These are phyloP conservation scores for Trimorus sp. DNA, from an alignment of 2,888 invertebrate species.

Conservation along the genomic window DNA sequence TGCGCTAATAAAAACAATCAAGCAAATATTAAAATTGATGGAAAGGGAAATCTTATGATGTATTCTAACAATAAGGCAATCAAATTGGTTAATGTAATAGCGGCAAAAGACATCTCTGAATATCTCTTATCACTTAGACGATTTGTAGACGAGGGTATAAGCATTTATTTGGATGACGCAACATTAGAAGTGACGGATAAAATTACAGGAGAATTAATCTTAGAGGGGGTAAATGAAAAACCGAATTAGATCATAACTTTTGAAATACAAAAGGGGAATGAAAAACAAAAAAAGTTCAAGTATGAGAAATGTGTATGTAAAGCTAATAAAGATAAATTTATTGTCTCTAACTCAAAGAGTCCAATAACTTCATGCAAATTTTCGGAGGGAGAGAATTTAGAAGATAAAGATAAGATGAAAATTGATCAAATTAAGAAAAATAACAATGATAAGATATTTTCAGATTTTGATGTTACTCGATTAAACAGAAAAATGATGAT, in stretches of 20 bases:
- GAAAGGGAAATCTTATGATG: neutral
- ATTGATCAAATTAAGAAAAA: neutral
- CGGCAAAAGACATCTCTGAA: slow-evolving; percentile 15
- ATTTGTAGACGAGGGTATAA: slow-evolving; percentile 8
- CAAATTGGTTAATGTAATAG: slow-evolving; percentile 13
- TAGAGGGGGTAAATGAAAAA: neutral
- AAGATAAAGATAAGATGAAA: neutral
- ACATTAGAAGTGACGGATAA: neutral
- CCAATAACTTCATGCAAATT: neutral
- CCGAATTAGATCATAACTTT: slow-evolving; percentile 1
- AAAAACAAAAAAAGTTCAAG: neutral
- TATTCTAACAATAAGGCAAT: neutral
- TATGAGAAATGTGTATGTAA: slow-evolving; percentile 8
- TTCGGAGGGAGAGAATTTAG: neutral
- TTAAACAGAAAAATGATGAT: neutral
- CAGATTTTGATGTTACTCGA: neutral
- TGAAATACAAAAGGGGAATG: neutral
- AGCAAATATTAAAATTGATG: slow-evolving; percentile 20
- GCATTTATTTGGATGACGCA: slow-evolving; percentile 16
- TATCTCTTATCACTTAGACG: slow-evolving; percentile 16
- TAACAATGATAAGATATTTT: neutral
- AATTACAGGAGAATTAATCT: neutral
- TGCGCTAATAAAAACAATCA: slow-evolving; percentile 19
- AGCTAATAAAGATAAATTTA: neutral
- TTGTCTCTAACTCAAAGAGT: too few species aligned